Evolutionary conservation across 2,113 vertebrate species (phyloP), one percentile per base, ranked within the genome.

Genomic region (Stomatorhinus ivindoensis): DNA sequence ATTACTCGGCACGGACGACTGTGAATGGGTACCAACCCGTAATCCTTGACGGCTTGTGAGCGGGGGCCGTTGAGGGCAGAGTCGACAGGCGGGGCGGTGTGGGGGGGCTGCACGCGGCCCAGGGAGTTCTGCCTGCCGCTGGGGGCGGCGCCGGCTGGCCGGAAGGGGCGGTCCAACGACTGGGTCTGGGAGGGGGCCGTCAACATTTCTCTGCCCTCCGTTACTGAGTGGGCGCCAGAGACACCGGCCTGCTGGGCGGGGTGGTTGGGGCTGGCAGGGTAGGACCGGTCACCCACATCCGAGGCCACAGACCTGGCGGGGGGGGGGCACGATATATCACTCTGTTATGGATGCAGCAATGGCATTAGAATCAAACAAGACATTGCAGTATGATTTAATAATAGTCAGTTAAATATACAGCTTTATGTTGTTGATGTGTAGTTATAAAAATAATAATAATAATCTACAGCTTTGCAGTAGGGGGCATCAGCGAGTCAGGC

Each of bases 71-170:
- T 96, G 88, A 96, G 94, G 15, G 96, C 92, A 1, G 95, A 91
- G 91, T 96, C 96, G 82, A 95, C 24, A 0, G 94, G 93, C 69
- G 94, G 93, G 0, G 94, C 93, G 0, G 27, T 92, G 0, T 95
- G 96, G 3, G 96, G 96, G 73, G 96, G 95, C 91, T 97, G 97
- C 89, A 95, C 94, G 4, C 97, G 95, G 87, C 93, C 96, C 91
- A 97, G 93, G 35, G 97, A 97, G 94, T 97, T 97, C 91, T 97
- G 97, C 3, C 97, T 93, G 80, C 94, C 92, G 10, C 95, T 92
- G 0, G 94, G 88, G 0, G 92, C 90, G 91, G 8, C 91, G 27
- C 85, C 94, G 0, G 91, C 90, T 0, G 95, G 90, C 0, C 96
- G 92, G 91, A 96, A 96, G 44, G 91, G 92, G 0, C 96, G 96